A percentile compares a stretch with the other conserved stretches of the same genome.
phyloP scores from a whole-genome alignment of 2,113 vertebrate species.

The Anhinga anhinga region DNA sequence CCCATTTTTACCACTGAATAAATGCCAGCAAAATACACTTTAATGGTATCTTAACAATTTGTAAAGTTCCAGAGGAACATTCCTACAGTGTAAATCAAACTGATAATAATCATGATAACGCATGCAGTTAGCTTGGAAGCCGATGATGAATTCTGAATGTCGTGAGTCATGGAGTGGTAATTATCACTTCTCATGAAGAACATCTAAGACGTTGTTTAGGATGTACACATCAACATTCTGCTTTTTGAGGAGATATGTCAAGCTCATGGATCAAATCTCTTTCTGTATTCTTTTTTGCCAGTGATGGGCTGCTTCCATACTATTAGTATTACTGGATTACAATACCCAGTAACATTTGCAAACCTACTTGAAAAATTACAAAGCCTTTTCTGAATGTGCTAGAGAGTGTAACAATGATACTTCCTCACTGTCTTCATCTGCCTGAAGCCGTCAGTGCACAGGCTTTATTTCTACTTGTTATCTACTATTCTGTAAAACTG shows the following conservation, averaged over 20 bases:
- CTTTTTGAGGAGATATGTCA: background rate
- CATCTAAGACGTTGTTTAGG: background rate
- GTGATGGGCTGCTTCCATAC: background rate
- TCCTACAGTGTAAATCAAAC: background rate
- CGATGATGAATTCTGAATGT: background rate
- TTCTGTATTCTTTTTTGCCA: background rate
- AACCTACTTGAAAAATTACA: background rate
- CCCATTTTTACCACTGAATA: background rate
- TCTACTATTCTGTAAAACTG: background rate
- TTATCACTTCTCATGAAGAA: background rate
- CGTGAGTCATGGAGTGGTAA: background rate
- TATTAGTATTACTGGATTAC: background rate
- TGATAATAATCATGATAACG: background rate
- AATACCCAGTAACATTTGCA: background rate
- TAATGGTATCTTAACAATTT: slow-evolving; percentile 25
- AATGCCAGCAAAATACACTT: background rate
- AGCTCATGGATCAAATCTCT: background rate
- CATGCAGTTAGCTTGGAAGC: background rate
- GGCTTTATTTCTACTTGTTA: background rate
- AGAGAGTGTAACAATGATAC: background rate
- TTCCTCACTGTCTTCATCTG: background rate
- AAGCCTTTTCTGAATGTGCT: background rate
- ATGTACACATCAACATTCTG: background rate
- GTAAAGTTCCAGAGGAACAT: background rate
- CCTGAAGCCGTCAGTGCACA: background rate